Conservation (phyloP, 2,113 vertebrate species). For the Thunnus maccoyii region DNA sequence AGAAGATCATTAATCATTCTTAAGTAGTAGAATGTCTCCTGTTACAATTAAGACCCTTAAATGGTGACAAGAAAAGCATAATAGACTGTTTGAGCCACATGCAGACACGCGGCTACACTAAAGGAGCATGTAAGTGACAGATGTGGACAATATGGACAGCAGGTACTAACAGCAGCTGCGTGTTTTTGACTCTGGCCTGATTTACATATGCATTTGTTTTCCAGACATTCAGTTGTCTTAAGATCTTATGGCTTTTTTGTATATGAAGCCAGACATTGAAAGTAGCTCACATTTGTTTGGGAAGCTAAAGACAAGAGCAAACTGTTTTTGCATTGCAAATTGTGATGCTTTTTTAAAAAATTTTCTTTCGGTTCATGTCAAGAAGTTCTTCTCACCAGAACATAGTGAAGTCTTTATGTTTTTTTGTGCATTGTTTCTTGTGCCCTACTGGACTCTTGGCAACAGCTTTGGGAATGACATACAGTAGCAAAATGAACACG, state of each 20-base stretch:
- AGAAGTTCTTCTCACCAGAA: constrained; percentile 45
- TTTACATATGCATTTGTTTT: constrained; percentile 83
- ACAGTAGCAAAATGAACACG: neutral
- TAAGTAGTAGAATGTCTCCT: neutral
- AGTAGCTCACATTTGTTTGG: constrained; percentile 74
- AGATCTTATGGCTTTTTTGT: constrained; percentile 64
- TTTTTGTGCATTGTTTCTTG: neutral
- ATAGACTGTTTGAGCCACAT: neutral
- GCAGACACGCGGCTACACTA: neutral
- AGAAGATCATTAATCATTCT: neutral
- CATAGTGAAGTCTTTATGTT: constrained; percentile 20
- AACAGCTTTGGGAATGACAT: constrained; percentile 10
- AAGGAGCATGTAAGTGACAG: neutral
- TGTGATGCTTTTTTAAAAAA: constrained; percentile 41
- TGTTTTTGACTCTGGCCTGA: constrained; percentile 35
- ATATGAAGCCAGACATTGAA: constrained; percentile 65
- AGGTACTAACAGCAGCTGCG: constrained; percentile 3
- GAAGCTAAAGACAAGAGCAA: constrained; percentile 47
- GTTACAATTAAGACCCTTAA: neutral
- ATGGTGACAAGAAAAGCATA: neutral
- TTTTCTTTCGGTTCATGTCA: constrained; percentile 51
- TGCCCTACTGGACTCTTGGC: neutral
- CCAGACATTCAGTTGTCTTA: constrained; percentile 73
- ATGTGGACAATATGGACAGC: neutral
- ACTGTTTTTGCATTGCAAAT: constrained; percentile 83